phyloP scores from a whole-genome alignment of 2,888 invertebrate species.

The Tetheella fluctuosa region DNA sequence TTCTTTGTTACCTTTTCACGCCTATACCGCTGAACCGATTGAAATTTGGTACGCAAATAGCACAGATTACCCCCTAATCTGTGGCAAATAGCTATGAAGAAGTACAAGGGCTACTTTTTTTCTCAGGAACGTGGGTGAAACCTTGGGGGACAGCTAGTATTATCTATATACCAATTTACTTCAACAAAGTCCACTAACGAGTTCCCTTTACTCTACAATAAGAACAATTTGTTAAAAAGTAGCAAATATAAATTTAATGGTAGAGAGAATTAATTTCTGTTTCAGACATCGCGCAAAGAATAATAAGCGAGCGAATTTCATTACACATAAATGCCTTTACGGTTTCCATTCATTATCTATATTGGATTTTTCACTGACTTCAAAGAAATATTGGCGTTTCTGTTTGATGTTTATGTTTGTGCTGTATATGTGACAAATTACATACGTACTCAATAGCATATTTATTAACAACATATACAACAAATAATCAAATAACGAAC shows the following conservation, averaged over 20 bases:
- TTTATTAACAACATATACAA: not conserved
- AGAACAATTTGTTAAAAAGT: not conserved
- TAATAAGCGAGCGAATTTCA: slow-evolving; percentile 3
- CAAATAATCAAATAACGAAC: too few species aligned
- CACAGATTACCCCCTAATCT: too few species aligned
- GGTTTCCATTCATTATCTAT: slow-evolving; percentile 1
- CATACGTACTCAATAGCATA: not conserved
- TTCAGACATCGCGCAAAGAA: not conserved
- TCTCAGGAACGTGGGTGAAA: too few species aligned
- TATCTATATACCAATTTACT: too few species aligned
- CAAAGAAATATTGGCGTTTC: not conserved
- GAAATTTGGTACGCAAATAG: too few species aligned
- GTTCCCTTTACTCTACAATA: slow-evolving; percentile 23
- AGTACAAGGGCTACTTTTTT: too few species aligned
- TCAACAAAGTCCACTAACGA: slow-evolving; percentile 27
- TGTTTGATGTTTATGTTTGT: not conserved
- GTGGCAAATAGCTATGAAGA: too few species aligned
- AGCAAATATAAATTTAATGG: not conserved
- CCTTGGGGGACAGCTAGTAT: too few species aligned
- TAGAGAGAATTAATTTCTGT: not conserved
- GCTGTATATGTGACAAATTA: not conserved
- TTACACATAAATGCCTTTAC: slow-evolving; percentile 4
- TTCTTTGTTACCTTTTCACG: too few species aligned
- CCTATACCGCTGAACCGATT: too few species aligned
- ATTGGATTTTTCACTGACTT: slow-evolving; percentile 3